Evolutionary conservation across 2,888 invertebrate species (phyloP).

Genomic region (Tetranychus piercei): DNA sequence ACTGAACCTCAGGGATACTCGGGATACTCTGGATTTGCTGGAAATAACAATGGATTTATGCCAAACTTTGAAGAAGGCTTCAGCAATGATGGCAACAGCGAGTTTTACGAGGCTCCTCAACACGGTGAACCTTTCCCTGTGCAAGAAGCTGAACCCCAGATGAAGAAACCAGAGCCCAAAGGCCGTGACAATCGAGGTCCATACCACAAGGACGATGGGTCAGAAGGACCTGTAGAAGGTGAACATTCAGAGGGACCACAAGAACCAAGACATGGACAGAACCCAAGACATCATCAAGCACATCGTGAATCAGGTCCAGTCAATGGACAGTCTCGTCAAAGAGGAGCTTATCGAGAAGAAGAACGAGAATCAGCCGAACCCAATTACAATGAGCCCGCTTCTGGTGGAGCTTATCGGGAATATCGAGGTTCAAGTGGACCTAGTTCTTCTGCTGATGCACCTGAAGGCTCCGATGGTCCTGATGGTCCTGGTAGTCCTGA

Average conservation of each 20-base stretch:
- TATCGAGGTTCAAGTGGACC: neutral
- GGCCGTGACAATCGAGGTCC: neutral
- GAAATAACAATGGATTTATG: neutral
- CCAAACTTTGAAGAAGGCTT: slow-evolving; percentile 5
- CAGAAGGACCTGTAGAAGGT: neutral
- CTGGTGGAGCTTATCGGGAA: neutral
- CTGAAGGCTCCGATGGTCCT: neutral
- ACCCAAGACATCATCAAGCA: neutral
- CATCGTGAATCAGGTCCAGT: neutral
- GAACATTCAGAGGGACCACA: neutral
- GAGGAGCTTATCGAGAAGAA: neutral
- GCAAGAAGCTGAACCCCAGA: neutral
- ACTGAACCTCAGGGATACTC: neutral
- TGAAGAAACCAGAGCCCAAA: neutral
- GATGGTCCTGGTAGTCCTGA: too few relatives aligned
- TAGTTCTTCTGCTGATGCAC: neutral
- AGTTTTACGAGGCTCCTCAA: slow-evolving; percentile 1
- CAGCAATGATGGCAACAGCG: neutral
- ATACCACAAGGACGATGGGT: neutral
- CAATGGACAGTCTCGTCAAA: neutral
- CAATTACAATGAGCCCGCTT: neutral
- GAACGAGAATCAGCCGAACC: neutral
- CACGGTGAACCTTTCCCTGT: slow-evolving; percentile 2
- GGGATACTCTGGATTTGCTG: neutral
- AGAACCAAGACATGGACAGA: neutral